Conservation (phyloP, 2,888 invertebrate species). For the Euphydryas editha region DNA sequence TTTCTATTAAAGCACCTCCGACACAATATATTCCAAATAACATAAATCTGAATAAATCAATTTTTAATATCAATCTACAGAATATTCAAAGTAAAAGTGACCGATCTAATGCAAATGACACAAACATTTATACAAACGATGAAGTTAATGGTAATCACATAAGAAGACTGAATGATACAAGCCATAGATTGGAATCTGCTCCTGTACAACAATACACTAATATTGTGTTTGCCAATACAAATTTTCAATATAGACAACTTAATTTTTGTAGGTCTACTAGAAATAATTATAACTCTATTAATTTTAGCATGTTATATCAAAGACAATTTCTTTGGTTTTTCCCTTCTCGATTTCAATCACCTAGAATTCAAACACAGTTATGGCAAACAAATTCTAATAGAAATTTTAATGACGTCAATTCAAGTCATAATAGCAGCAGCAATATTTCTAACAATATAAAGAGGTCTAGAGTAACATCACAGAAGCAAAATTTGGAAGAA, state of each 20-base stretch:
- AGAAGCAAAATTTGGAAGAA: conserved; percentile 52
- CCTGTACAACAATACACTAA: conserved; percentile 39
- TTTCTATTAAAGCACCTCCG: conserved; percentile 59
- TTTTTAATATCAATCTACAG: conserved; percentile 61
- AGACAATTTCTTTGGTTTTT: conserved; percentile 52
- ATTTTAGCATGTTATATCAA: conserved; percentile 55
- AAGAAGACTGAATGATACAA: conserved; percentile 51
- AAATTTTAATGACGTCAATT: conserved; percentile 7
- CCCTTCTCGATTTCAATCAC: conserved; percentile 48
- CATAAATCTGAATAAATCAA: conserved; percentile 58
- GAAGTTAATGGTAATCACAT: conserved; percentile 59
- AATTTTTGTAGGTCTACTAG: conserved; percentile 53
- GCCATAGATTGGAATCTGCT: conserved; percentile 38
- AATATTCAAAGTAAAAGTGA: conserved; percentile 50
- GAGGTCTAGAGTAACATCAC: conserved; percentile 46
- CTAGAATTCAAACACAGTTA: conserved; percentile 41
- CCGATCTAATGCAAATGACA: conserved; percentile 40
- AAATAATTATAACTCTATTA: conserved; percentile 50
- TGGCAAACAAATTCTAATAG: conserved; percentile 25
- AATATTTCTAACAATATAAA: conserved; percentile 42
- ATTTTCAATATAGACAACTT: conserved; percentile 48
- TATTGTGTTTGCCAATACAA: conserved; percentile 40
- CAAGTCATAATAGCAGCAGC: not conserved
- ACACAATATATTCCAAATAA: conserved; percentile 61
- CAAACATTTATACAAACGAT: conserved; percentile 53